phyloP scores from a whole-genome alignment of 2,888 invertebrate species.

The Beris chalybata region DNA sequence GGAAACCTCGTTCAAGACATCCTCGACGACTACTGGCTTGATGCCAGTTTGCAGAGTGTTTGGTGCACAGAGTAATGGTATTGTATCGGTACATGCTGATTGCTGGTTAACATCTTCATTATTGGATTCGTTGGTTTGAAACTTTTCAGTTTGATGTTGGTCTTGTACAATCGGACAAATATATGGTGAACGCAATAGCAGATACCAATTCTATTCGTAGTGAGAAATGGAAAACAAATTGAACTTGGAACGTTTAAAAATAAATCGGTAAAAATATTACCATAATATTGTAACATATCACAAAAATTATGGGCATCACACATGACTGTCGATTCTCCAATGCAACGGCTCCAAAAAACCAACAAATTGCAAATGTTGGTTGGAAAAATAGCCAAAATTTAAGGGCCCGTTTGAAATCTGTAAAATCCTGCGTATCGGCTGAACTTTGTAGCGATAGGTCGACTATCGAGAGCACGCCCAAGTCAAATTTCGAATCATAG shows the following conservation, averaged over 20 bases:
- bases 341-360: slow-evolving; percentile 74
- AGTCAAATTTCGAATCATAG: slow-evolving; percentile 53
- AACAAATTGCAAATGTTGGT: slow-evolving; percentile 71
- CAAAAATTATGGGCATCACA: slow-evolving; percentile 63
- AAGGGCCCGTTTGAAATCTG: slow-evolving; percentile 63
- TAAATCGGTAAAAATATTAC: slow-evolving; percentile 48
- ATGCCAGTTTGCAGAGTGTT: slow-evolving; percentile 27
- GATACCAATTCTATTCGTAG: slow-evolving; percentile 39
- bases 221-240: not conserved
- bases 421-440: slow-evolving; percentile 59
- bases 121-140: slow-evolving; percentile 34
- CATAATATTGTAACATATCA: slow-evolving; percentile 62
- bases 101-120: slow-evolving; percentile 36
- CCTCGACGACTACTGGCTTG: slow-evolving; percentile 34
- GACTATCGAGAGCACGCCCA: slow-evolving; percentile 58
- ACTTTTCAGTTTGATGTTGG: slow-evolving; percentile 39
- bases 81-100: slow-evolving; percentile 40
- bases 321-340: slow-evolving; percentile 68
- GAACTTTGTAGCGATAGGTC: slow-evolving; percentile 58
- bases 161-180: slow-evolving; percentile 40
- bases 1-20: slow-evolving; percentile 35
- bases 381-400: slow-evolving; percentile 68
- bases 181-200: slow-evolving; percentile 37
- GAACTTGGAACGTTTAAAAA: slow-evolving; percentile 2
- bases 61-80: slow-evolving; percentile 40